Conservation (phyloP, 2,797 vertebrate genomes). For the Holocentrus rufus region DNA sequence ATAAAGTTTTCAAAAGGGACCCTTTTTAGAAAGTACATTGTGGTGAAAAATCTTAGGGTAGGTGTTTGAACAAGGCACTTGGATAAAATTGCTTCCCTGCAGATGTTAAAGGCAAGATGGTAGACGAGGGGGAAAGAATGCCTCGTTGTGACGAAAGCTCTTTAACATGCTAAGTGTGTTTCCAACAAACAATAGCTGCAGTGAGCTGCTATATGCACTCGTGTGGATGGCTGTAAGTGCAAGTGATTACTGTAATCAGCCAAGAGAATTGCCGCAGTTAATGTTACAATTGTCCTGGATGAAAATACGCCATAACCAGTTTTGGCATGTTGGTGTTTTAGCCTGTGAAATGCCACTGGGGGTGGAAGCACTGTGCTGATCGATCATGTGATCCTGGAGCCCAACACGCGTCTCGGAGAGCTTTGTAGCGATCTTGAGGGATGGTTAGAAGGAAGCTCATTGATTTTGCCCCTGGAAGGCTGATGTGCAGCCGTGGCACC, state of each 20-base stretch:
- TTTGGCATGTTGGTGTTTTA: constrained; percentile 15
- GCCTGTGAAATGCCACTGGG: not conserved
- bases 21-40: constrained; percentile 12
- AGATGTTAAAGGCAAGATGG: constrained; percentile 4
- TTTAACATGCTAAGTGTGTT: constrained; percentile 6
- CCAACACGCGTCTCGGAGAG: not conserved
- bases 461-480: constrained; percentile 14
- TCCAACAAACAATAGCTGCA: not conserved
- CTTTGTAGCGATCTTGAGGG: not conserved
- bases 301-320: constrained; percentile 30
- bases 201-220: constrained; percentile 13
- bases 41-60: constrained; percentile 10
- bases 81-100: not conserved
- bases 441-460: constrained; percentile 2
- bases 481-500: not conserved
- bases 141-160: constrained; percentile 23
- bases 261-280: constrained; percentile 2
- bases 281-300: constrained; percentile 26
- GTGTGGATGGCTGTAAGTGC: constrained; percentile 8
- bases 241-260: constrained; percentile 42
- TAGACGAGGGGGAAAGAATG: constrained; percentile 4
- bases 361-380: constrained; percentile 7
- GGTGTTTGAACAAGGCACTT: constrained; percentile 4
- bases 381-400: constrained; percentile 10
- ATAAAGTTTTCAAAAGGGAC: constrained; percentile 2